Evolutionary conservation across 2,888 invertebrate species (phyloP).

Genomic region (Thera obeliscata): DNA sequence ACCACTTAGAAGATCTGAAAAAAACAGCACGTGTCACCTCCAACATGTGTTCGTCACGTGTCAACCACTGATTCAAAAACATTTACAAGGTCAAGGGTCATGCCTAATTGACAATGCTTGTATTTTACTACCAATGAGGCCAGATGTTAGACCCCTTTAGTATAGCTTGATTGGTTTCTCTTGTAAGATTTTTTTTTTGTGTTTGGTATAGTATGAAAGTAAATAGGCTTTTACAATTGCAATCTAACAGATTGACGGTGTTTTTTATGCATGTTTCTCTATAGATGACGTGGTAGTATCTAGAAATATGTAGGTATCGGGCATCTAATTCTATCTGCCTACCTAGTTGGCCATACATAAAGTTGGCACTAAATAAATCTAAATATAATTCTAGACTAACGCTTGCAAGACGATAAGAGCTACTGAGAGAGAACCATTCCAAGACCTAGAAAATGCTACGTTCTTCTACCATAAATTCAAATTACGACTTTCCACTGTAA

Average conservation of each 20-base stretch:
- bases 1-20: constrained; percentile 28
- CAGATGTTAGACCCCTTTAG: constrained; percentile 29
- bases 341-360: too few relatives aligned
- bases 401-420: too few relatives aligned
- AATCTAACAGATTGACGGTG: too few relatives aligned
- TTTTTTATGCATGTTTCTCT: too few relatives aligned
- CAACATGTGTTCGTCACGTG: constrained; percentile 54
- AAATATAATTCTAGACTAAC: too few relatives aligned
- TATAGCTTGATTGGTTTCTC: background rate
- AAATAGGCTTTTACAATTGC: too few relatives aligned
- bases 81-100: constrained; percentile 32
- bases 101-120: constrained; percentile 68
- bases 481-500: constrained; percentile 20
- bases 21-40: constrained; percentile 54
- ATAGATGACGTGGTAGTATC: too few relatives aligned
- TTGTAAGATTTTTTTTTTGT: constrained; percentile 5
- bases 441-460: background rate
- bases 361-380: too few relatives aligned
- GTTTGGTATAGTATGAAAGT: too few relatives aligned
- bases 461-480: constrained; percentile 15
- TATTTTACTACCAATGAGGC: constrained; percentile 34
- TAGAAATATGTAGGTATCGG: too few relatives aligned
- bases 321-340: too few relatives aligned
- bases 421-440: too few relatives aligned
- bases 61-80: constrained; percentile 29